These are phyloP conservation scores for Mustela nigripes DNA, from an alignment of 2,113 vertebrate genomes.

Conservation along the genomic window DNA sequence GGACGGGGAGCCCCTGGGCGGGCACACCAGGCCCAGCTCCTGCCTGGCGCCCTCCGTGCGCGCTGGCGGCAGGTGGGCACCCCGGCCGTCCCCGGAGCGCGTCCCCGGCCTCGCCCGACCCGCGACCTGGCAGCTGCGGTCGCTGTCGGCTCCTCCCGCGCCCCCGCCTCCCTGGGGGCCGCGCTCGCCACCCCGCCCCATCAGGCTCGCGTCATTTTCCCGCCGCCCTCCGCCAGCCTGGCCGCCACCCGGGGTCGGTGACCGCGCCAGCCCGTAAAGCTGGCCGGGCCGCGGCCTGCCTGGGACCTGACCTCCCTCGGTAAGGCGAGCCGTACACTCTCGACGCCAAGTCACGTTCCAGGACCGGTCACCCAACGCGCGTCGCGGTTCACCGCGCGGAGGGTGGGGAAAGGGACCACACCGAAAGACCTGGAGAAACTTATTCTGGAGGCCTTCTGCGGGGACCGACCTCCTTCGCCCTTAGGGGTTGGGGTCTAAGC, in stretches of 20 bases:
- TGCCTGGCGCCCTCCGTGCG: background rate
- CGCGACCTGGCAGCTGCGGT: background rate
- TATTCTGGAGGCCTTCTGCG: background rate
- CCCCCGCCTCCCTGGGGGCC: background rate
- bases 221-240: background rate
- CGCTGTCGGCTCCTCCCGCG: background rate
- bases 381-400: background rate
- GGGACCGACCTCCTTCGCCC: background rate
- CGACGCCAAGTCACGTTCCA: conserved; percentile 66
- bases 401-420: background rate
- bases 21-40: background rate
- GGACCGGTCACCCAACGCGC: background rate
- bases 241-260: conserved; percentile 7
- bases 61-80: background rate
- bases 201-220: conserved; percentile 46
- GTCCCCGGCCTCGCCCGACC: background rate
- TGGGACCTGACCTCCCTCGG: conserved; percentile 51
- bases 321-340: conserved; percentile 49
- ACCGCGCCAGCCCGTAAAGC: conserved; percentile 63
- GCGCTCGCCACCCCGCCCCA: background rate
- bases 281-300: conserved; percentile 1
- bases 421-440: background rate
- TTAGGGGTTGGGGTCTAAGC: background rate
- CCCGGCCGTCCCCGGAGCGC: background rate
- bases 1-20: background rate